Base-by-base conservation (phyloP, 2,113 vertebrate genomes). In the Rissa tridactyla region DNA sequence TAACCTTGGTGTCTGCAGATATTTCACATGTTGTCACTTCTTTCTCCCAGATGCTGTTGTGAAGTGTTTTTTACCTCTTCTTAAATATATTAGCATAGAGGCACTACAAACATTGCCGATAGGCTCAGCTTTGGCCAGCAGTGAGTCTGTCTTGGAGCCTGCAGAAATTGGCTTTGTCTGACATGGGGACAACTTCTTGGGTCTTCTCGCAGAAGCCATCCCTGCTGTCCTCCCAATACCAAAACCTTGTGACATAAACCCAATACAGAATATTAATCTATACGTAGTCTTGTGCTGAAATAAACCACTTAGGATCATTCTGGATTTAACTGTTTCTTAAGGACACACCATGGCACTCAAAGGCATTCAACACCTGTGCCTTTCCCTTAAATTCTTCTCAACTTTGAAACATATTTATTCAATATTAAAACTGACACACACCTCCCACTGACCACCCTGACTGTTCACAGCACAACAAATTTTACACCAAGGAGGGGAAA, bases 381-480 rank as follows among this genome's bases (percentile, higher is more conserved):
- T 86, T 92, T 64, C 22, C 49, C 21, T 54, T 46, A 54, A 83
- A 70, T 81, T 73, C 15, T 73, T 61, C n/a, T 62, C 10, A 36
- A 32, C 32, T 86, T 80, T 91, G 42, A 54, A 64, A n/a, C 23
- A 30, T 75, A 64, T 84, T 83, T 86, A 54, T 32, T 47, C 47
- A 75, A 21, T 84, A 71, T 82, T 92, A 91, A 95, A 91, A 66
- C 29, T 81, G 51, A 84, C 44, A 71, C 38, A 81, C 42, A 89
- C 71, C 65, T 96, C 83, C 93, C 38, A 96, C 89, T 82, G 75
- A 64, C 42, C 65, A 82, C 26, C 13, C 72, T 71, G 60, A 58
- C 17, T 87, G 58, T 87, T 94, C 65, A 82, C n/a, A 75, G 29
- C 30, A 68, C 44, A 91, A 92, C n/a, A 95, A 81, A 78, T 82